Percentiles rank a stretch among this genome's conserved stretches.
Conservation (phyloP, 2,888 invertebrate genomes). For the Pyrocoelia pectoralis region DNA sequence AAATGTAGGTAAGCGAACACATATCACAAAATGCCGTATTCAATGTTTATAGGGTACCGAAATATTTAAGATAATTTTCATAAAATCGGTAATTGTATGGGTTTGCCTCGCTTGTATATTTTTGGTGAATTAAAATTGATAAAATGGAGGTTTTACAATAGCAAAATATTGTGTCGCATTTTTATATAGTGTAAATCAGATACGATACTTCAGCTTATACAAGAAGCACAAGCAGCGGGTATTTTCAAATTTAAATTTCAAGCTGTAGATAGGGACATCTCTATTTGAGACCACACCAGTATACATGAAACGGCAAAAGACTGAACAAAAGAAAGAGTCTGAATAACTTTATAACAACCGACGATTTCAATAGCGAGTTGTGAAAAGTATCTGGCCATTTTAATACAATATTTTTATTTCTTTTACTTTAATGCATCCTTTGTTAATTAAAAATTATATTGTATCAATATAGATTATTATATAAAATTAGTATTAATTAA, state of each 20-base stretch:
- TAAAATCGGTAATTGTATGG: not conserved
- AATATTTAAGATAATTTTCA: not conserved
- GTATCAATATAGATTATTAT: no score
- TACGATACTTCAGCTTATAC: constrained; percentile 18
- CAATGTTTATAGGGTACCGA: not conserved
- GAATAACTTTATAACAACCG: constrained; percentile 38
- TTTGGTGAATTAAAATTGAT: not conserved
- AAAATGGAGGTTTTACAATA: not conserved
- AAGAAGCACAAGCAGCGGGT: constrained; percentile 29
- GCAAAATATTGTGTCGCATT: constrained; percentile 8
- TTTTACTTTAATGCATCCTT: constrained; percentile 5
- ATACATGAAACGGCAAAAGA: constrained; percentile 32
- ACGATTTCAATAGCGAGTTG: constrained; percentile 31
- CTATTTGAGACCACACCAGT: constrained; percentile 46
- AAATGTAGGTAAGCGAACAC: not conserved
- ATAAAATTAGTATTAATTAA: no score
- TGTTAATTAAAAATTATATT: constrained; percentile 10
- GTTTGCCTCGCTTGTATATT: not conserved
- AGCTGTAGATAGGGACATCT: constrained; percentile 41
- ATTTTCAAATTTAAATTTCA: constrained; percentile 46
- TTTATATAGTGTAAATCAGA: constrained; percentile 26
- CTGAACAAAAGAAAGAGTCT: constrained; percentile 29
- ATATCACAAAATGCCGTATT: not conserved
- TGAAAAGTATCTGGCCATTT: constrained; percentile 20
- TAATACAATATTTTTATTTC: constrained; percentile 18